phyloP scores from a whole-genome alignment of 2,797 vertebrate species.

The Syngnathus rostellatus region DNA sequence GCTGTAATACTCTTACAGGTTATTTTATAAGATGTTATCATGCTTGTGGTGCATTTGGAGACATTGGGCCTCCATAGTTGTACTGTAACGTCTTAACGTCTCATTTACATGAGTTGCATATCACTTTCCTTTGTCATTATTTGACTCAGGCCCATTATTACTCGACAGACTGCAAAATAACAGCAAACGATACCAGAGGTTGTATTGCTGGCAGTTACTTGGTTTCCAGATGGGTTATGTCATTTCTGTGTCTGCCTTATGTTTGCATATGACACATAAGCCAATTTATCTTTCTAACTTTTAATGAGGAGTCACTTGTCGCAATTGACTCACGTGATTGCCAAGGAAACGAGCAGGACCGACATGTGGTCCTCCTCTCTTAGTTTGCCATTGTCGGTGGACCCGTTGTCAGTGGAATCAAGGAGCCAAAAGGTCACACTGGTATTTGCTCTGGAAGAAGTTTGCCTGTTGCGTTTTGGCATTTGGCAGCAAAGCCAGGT shows the following conservation, averaged over 20 bases:
- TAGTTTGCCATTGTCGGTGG: slow-evolving; percentile 9
- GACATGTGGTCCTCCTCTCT: not conserved
- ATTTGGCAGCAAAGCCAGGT: slow-evolving; percentile 43
- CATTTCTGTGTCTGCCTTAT: slow-evolving; percentile 22
- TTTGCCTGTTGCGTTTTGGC: slow-evolving; percentile 31
- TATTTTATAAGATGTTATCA: not conserved
- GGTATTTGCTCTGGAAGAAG: slow-evolving; percentile 21
- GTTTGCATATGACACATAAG: slow-evolving; percentile 23
- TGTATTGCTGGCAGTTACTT: slow-evolving; percentile 12
- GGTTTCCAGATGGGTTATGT: slow-evolving; percentile 33
- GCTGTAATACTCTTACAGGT: not conserved
- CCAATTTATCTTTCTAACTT: slow-evolving; percentile 34
- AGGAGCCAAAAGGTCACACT: slow-evolving; percentile 16
- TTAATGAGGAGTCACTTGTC: slow-evolving; percentile 25
- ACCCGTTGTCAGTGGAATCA: slow-evolving; percentile 4
- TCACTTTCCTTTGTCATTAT: not conserved
- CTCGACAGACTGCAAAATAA: slow-evolving; percentile 18
- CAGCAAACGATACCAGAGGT: slow-evolving; percentile 17
- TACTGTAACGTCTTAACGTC: not conserved
- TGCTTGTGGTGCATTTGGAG: not conserved
- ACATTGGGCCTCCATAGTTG: not conserved
- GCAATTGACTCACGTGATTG: not conserved
- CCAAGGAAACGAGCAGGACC: not conserved
- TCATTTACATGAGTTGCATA: not conserved
- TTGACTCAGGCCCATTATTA: not conserved